Conservation (phyloP, 2,113 vertebrate genomes). For the Semnopithecus entellus region DNA sequence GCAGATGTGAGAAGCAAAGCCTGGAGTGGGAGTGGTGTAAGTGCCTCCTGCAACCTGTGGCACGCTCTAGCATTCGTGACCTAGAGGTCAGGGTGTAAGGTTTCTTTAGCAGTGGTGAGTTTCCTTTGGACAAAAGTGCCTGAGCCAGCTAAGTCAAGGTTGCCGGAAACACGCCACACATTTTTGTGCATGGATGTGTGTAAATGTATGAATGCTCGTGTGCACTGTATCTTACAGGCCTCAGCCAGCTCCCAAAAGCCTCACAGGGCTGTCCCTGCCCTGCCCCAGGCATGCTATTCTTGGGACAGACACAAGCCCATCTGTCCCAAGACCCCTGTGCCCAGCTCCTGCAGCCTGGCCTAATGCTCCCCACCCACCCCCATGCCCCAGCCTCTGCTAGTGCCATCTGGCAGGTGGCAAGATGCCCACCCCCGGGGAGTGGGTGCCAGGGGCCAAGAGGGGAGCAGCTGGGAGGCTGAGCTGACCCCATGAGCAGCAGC, state of each 20-base stretch:
- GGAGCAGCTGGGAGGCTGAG: slow-evolving; percentile 60
- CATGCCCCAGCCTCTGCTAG: slow-evolving; percentile 37
- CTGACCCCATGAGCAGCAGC: background rate
- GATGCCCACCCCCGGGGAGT: slow-evolving; percentile 31
- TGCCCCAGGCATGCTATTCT: background rate
- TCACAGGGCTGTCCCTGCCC: background rate
- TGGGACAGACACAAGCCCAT: slow-evolving; percentile 14
- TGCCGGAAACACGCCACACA: background rate
- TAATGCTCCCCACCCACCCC: background rate
- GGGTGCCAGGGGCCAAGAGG: slow-evolving; percentile 54
- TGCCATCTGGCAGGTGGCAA: slow-evolving; percentile 69
- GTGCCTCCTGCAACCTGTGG: background rate
- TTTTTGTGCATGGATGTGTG: accelerated
- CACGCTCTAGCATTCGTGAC: background rate
- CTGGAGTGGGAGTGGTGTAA: background rate
- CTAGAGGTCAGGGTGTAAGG: background rate
- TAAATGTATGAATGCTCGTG: accelerated
- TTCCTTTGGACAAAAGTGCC: background rate
- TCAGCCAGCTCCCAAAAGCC: background rate
- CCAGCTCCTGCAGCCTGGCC: slow-evolving; percentile 1
- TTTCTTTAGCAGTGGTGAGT: background rate
- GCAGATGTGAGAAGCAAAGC: background rate
- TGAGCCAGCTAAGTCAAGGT: background rate
- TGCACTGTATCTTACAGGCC: accelerated
- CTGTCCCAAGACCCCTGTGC: slow-evolving; percentile 37